Evolutionary conservation across 2,797 vertebrate species (phyloP).

Genomic region (Protonibea diacanthus): DNA sequence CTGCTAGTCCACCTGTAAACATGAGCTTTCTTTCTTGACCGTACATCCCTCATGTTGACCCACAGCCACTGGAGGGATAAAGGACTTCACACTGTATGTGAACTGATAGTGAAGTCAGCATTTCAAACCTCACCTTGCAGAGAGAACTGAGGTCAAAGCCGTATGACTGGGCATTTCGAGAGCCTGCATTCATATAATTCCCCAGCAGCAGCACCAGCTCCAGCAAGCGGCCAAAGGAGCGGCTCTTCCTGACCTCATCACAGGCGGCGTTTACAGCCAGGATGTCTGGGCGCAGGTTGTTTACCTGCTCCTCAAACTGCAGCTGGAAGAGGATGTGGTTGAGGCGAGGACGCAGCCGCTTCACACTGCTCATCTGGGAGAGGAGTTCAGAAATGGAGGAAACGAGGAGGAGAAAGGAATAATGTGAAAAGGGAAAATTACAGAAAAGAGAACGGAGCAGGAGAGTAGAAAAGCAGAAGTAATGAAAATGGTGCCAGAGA

Average conservation of each 20-base stretch:
- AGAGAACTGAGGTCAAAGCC: slow-evolving; percentile 97
- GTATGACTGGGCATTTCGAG: slow-evolving; percentile 94
- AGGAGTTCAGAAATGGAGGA: slow-evolving; percentile 6
- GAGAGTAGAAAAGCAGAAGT: neutral
- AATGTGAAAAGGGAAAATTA: slow-evolving; percentile 4
- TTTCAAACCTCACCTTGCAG: slow-evolving; percentile 90
- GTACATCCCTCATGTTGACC: slow-evolving; percentile 22
- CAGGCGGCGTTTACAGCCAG: slow-evolving; percentile 94
- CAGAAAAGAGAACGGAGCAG: slow-evolving; percentile 19
- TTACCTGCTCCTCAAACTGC: slow-evolving; percentile 98
- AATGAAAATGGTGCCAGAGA: slow-evolving; percentile 5
- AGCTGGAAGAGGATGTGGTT: slow-evolving; percentile 97
- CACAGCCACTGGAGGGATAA: slow-evolving; percentile 10
- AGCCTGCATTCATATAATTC: slow-evolving; percentile 99
- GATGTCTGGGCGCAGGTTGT: slow-evolving; percentile 95
- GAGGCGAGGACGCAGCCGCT: slow-evolving; percentile 92
- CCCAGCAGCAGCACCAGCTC: slow-evolving; percentile 96
- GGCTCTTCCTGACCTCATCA: slow-evolving; percentile 94
- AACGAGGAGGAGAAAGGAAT: neutral
- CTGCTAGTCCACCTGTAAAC: slow-evolving; percentile 9
- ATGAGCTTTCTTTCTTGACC: slow-evolving; percentile 21
- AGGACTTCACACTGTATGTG: slow-evolving; percentile 2
- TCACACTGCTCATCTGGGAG: slow-evolving; percentile 95
- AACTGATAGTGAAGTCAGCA: slow-evolving; percentile 21
- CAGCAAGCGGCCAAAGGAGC: slow-evolving; percentile 91